A percentile compares a stretch with the other conserved stretches of the same genome.
phyloP scores from a whole-genome alignment of 2,113 vertebrate species.

The Archilochus colubris region DNA sequence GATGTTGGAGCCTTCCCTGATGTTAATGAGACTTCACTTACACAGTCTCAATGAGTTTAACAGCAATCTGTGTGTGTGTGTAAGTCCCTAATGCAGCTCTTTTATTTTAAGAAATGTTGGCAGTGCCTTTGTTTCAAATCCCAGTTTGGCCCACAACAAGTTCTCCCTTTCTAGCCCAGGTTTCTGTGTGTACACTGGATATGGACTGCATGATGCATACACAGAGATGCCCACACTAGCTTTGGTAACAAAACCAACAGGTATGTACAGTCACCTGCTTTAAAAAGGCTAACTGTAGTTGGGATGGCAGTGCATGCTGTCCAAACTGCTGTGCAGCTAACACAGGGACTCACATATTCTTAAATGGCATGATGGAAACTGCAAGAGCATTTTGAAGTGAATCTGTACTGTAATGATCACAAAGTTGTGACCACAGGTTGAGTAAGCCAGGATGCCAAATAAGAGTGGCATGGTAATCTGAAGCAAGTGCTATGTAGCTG shows the following conservation, averaged over 20 bases:
- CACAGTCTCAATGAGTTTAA: not conserved
- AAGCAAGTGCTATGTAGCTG: not conserved
- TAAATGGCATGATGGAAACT: not conserved
- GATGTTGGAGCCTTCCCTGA: conserved; percentile 18
- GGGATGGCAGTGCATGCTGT: not conserved
- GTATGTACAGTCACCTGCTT: not conserved
- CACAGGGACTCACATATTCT: fast-evolving
- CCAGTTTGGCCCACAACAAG: not conserved
- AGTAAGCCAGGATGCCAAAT: not conserved
- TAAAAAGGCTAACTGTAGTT: not conserved
- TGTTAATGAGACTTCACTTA: conserved; percentile 2
- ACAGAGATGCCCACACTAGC: not conserved
- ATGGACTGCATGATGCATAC: not conserved
- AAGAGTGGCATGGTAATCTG: not conserved
- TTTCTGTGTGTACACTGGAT: not conserved
- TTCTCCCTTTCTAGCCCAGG: not conserved
- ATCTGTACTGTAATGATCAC: not conserved
- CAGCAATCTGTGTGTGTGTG: not conserved
- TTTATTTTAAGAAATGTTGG: not conserved
- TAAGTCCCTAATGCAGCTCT: not conserved
- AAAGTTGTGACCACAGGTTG: not conserved
- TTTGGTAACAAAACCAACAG: not conserved
- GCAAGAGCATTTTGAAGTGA: not conserved
- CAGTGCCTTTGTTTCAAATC: not conserved
- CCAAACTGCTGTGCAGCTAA: not conserved